Conservation (phyloP, 2,888 invertebrate species). For the Nasonovia ribisnigri region DNA sequence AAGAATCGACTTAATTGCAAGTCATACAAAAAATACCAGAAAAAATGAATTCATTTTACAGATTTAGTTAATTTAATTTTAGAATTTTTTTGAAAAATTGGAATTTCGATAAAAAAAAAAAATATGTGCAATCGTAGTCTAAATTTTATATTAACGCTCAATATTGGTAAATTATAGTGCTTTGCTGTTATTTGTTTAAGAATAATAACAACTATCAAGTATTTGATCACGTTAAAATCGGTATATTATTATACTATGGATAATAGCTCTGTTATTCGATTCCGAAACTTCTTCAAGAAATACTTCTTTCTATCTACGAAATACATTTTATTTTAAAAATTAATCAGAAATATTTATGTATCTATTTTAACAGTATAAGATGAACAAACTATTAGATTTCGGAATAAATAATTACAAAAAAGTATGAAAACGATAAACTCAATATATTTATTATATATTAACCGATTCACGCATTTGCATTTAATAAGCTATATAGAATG, state of each 20-base stretch:
- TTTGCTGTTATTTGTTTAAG: not conserved
- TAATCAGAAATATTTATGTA: not conserved
- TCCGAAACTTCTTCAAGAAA: not conserved
- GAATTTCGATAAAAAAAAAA: not conserved
- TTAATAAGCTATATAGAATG: not conserved
- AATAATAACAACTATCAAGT: not conserved
- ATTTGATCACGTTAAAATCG: not conserved
- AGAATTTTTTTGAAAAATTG: not conserved
- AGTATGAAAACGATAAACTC: not conserved
- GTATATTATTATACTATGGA: not conserved
- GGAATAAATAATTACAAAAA: not conserved
- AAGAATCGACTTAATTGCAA: not conserved
- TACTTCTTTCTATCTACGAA: too few species aligned
- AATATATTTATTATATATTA: not conserved
- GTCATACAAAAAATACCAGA: not conserved
- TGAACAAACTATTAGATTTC: not conserved
- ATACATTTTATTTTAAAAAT: not conserved
- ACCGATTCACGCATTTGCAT: not conserved
- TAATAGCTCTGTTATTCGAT: not conserved
- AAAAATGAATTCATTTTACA: not conserved
- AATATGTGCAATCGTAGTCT: too few species aligned
- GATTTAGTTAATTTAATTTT: not conserved
- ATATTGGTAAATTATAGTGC: not conserved
- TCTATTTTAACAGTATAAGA: not conserved
- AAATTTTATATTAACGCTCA: not conserved